Percentiles rank a stretch among this genome's conserved stretches.
Conservation (phyloP, 2,797 vertebrate species). For the Chiloscyllium punctatum region DNA sequence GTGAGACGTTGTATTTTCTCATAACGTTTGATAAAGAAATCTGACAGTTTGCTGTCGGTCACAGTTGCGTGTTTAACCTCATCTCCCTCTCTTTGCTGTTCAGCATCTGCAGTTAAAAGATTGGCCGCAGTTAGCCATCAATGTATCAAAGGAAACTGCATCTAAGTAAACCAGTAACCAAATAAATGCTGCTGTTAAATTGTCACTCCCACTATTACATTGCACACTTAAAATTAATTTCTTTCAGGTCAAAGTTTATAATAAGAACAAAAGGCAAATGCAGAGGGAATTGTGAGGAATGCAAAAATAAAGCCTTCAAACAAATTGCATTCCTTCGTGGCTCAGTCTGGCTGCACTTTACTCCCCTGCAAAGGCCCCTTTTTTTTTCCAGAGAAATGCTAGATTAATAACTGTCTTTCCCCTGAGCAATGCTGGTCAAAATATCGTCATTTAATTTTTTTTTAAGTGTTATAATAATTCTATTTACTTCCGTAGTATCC, state of each 20-base stretch:
- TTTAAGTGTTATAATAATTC: neutral
- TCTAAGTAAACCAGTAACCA: neutral
- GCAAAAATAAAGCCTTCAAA: neutral
- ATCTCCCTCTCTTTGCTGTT: neutral
- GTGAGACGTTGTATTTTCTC: neutral
- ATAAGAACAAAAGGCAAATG: neutral
- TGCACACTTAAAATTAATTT: neutral
- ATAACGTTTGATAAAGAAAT: neutral
- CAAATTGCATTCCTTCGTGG: neutral
- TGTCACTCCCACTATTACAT: neutral
- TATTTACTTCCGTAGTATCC: neutral
- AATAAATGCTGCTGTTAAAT: neutral
- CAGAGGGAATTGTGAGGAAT: neutral
- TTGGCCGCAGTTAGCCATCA: neutral
- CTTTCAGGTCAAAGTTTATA: neutral
- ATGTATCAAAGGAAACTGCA: neutral
- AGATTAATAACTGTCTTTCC: neutral
- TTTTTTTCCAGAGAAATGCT: neutral
- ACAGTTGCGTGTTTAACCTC: neutral
- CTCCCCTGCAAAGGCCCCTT: neutral
- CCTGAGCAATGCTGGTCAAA: neutral
- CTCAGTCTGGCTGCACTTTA: neutral
- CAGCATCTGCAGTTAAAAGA: neutral
- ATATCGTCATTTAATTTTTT: neutral
- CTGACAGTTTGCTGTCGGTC: no score